These are phyloP conservation scores for Virgularia gustaviana DNA, from an alignment of 92 coral and sea anemone species.

Conservation along the genomic window DNA sequence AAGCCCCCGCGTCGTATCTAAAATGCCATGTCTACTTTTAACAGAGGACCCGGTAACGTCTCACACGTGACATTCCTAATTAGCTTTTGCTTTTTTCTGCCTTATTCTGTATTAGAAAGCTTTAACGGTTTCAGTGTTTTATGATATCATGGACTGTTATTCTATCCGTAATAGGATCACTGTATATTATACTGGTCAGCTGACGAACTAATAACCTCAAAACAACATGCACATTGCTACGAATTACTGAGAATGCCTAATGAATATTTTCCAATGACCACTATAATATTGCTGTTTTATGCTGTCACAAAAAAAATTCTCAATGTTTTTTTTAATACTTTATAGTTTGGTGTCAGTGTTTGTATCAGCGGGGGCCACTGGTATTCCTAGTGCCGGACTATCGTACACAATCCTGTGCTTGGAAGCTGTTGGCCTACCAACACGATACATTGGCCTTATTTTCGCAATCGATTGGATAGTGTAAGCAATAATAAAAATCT, in stretches of 20 bases:
- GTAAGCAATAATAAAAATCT: slow-evolving; percentile 8
- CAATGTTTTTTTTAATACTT: not conserved
- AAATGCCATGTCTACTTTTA: no score
- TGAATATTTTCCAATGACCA: not conserved
- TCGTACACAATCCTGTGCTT: slow-evolving; percentile 32
- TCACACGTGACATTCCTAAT: no score
- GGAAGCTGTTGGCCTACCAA: slow-evolving; percentile 38
- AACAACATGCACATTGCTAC: no score
- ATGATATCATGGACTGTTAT: no score
- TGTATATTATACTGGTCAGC: no score
- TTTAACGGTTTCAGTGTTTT: no score
- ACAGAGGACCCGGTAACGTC: no score
- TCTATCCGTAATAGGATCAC: no score
- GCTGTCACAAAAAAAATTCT: not conserved
- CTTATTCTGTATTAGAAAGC: no score
- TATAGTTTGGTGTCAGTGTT: slow-evolving; percentile 27
- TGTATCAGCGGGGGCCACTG: slow-evolving; percentile 35
- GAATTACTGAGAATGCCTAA: not conserved
- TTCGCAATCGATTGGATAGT: slow-evolving; percentile 35
- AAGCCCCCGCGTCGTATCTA: no score
- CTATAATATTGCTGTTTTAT: not conserved
- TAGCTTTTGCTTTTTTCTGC: no score
- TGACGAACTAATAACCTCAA: no score
- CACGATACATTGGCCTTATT: slow-evolving; percentile 27
- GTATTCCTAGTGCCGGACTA: slow-evolving; percentile 26